Base-by-base conservation (phyloP, 1,140 invertebrate genomes). In the Arctopsyche grandis region DNA sequence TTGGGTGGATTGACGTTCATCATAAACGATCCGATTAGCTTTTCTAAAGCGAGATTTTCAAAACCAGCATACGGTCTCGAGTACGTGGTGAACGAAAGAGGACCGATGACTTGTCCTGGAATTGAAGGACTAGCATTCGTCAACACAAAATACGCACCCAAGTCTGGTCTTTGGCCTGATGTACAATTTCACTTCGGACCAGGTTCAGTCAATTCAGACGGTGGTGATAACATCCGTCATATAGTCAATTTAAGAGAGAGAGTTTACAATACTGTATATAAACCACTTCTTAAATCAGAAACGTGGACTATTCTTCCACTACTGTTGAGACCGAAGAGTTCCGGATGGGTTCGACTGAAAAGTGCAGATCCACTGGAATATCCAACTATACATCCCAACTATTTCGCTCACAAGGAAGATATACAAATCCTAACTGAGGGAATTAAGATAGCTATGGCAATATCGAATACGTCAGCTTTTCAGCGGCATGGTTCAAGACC, bases 341-440 rank as follows among this genome's bases (percentile, higher is more conserved):
- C 90, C 0, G 97, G 97, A 0, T 93, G 92, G 90, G 88, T 98
- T 5, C 90, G 92, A n/a, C 84, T 98, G 0, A 91, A 91, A 77
- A 95, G 91, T 43, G 89, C 87, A 26, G 93, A 99, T 87, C 97
- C 97, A 0, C 90, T 92, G 9, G 90, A 94, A 0, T 91, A 94
- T 83, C 97, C 97, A 0, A 90, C 94, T 3, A 94, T 99, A n/a
- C 94, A 96, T 85, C 96, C 97, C 0, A 97, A 97, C 83, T 98
- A 98, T 83, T 95, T 98, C 83, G 92, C 93, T 0, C 91, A 96
- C 81, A 91, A 91, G 78, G 91, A 94, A 82, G 95, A 97, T 81
- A 90, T 96, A 12, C 87, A 92, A 80, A 90, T 93, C 0, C 83
- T 97, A 5, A 92, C 93, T 0, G 94, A 96, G 84, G 95, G 94